A percentile compares a stretch with the other conserved stretches of the same genome.
phyloP scores from a whole-genome alignment of 2,797 vertebrate species.

The Nyctalus aviator region DNA sequence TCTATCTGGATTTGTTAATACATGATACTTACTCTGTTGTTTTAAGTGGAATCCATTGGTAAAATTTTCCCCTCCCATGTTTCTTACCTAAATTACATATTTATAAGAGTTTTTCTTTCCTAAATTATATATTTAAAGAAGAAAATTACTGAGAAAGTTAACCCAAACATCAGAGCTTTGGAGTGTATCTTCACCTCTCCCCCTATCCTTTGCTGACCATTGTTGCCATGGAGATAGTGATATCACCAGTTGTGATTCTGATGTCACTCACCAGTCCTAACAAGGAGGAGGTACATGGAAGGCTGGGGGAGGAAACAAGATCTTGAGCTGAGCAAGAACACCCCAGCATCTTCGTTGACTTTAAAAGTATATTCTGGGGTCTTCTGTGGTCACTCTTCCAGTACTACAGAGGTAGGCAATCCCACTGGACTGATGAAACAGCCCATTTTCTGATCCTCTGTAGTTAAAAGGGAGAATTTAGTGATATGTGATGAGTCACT shows the following conservation, averaged over 20 bases:
- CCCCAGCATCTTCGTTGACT: slow-evolving; percentile 67
- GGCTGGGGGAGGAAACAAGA: slow-evolving; percentile 79
- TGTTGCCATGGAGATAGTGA: slow-evolving; percentile 76
- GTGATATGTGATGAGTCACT: background rate
- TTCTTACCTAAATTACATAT: background rate
- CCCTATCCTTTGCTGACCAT: background rate
- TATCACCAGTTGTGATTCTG: slow-evolving; percentile 79
- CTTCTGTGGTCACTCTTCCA: slow-evolving; percentile 51
- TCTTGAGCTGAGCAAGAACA: slow-evolving; percentile 72
- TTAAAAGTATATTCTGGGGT: slow-evolving; percentile 71
- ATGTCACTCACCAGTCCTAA: slow-evolving; percentile 81
- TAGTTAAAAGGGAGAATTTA: slow-evolving; percentile 40
- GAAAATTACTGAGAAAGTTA: slow-evolving; percentile 20
- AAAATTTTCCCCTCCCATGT: background rate
- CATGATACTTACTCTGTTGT: slow-evolving; percentile 1
- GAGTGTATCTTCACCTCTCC: background rate
- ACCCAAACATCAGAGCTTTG: background rate
- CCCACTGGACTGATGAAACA: background rate
- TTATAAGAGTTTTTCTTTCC: background rate
- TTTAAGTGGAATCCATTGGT: slow-evolving; percentile 6
- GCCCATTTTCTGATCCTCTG: slow-evolving; percentile 32
- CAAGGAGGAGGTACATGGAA: slow-evolving; percentile 71
- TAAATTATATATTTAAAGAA: slow-evolving; percentile 18
- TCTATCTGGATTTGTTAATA: slow-evolving; percentile 4
- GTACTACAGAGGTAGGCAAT: slow-evolving; percentile 74